Percentiles rank a stretch among this genome's conserved stretches.
phyloP scores from a whole-genome alignment of 2,113 vertebrate species.

The Oncorhynchus mykiss region DNA sequence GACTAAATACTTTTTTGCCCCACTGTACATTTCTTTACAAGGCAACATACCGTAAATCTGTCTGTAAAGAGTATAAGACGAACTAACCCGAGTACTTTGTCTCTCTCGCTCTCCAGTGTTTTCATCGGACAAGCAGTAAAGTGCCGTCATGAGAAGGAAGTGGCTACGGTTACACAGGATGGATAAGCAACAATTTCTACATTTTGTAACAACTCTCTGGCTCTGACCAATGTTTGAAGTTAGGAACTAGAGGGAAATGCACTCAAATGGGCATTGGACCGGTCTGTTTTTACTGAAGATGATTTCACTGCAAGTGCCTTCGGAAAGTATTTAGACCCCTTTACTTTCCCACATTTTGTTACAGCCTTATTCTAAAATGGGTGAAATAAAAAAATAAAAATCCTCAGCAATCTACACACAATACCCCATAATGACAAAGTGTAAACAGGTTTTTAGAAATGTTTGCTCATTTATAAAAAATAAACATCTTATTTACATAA shows the following conservation, averaged over 20 bases:
- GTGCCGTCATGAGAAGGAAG: neutral
- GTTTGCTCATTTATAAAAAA: too few species aligned
- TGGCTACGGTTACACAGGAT: neutral
- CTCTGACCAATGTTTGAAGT: neutral
- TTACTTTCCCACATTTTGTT: too few species aligned
- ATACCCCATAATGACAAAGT: too few species aligned
- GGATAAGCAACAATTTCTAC: neutral
- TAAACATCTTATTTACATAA: too few species aligned
- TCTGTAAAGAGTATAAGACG: neutral
- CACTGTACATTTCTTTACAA: too few species aligned
- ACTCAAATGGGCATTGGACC: neutral
- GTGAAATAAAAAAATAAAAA: too few species aligned
- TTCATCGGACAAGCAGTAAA: constrained; percentile 59
- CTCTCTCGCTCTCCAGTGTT: constrained; percentile 68
- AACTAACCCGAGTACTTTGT: neutral
- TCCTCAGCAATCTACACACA: too few species aligned
- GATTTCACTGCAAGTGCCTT: neutral
- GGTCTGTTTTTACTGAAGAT: neutral
- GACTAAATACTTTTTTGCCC: too few species aligned
- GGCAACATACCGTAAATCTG: too few species aligned
- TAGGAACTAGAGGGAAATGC: neutral
- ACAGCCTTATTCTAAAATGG: too few species aligned
- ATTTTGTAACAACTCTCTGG: neutral
- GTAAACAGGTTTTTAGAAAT: too few species aligned
- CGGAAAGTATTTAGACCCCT: too few species aligned